Conservation (phyloP, 2,113 vertebrate genomes). For the Merops nubicus region DNA sequence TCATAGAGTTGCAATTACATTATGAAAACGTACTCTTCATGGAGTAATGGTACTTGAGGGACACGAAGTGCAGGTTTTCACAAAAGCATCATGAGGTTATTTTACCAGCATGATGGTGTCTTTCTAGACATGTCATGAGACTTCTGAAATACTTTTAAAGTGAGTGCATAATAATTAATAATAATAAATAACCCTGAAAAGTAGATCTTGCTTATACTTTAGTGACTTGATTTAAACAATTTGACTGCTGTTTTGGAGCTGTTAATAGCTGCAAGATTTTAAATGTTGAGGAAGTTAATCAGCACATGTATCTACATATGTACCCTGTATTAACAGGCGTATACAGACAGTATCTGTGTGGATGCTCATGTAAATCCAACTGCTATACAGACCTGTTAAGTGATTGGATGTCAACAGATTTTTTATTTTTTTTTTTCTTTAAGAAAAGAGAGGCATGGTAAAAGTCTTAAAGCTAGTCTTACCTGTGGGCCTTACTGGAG, state of each 20-base stretch:
- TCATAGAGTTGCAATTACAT: background rate
- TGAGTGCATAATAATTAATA: background rate
- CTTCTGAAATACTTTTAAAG: background rate
- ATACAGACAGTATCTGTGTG: background rate
- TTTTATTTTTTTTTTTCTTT: background rate
- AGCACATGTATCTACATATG: fast-evolving
- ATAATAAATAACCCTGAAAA: background rate
- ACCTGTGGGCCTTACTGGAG: background rate
- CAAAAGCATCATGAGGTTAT: background rate
- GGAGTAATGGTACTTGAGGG: background rate
- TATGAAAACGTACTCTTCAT: slow-evolving; percentile 7
- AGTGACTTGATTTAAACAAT: background rate
- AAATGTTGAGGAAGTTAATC: background rate
- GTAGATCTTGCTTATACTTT: background rate
- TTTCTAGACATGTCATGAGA: background rate
- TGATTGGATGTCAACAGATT: background rate
- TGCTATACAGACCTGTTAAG: background rate
- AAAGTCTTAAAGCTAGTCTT: background rate
- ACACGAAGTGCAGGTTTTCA: background rate
- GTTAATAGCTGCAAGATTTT: background rate
- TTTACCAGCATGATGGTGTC: background rate
- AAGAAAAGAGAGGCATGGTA: background rate
- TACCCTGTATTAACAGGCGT: background rate
- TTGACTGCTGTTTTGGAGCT: background rate
- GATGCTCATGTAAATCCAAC: background rate